Base-by-base conservation (phyloP, 2,113 vertebrate genomes). In the Microtus montanus region DNA sequence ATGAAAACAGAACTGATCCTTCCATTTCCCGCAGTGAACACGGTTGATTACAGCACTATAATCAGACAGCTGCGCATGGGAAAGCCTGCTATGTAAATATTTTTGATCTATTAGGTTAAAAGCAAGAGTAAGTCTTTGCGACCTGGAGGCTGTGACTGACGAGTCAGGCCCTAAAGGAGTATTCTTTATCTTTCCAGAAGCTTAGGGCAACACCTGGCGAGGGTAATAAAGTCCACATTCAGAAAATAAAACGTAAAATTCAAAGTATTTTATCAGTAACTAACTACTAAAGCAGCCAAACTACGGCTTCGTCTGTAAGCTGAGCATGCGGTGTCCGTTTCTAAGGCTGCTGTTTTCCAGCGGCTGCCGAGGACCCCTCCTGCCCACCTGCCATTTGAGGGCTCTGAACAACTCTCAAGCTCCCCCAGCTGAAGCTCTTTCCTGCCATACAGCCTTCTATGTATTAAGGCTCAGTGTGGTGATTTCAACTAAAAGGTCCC, bases 1-100 rank as follows among this genome's bases (percentile, higher is more conserved):
- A 93, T 85, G 58, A 79, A 98, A 93, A 84, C 68, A 96, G 92
- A 91, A 93, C 49, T 88, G 20, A 93, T 10, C 44, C 89, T 96
- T 88, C 41, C 13, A 44, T 41, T 82, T 94, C 89, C 86, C 86
- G 87, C 54, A 79, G 0, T 33, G 47, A 94, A 58, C 70, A 92
- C 2, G 75, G 30, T 41, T 52, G 41, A 14, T 87, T 1, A 75
- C 35, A 86, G 77, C 70, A 93, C 61, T 54, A 7, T 41, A 86
- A 79, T 24, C 33, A 86, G 54, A 77, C 58, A 89, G 79, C 0
- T 70, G 35, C 52, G 49, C 71, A 64, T 41, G 41, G 30, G 47
- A 85, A 96, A 91, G 15, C 8, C 71, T 95, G 7, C 20, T 77
- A 61, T 7, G 85, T 78, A 87, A 92, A 86, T 92, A 64, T 15